Base-by-base conservation (phyloP, 2,888 invertebrate genomes). In the Allolobophora icterica region DNA sequence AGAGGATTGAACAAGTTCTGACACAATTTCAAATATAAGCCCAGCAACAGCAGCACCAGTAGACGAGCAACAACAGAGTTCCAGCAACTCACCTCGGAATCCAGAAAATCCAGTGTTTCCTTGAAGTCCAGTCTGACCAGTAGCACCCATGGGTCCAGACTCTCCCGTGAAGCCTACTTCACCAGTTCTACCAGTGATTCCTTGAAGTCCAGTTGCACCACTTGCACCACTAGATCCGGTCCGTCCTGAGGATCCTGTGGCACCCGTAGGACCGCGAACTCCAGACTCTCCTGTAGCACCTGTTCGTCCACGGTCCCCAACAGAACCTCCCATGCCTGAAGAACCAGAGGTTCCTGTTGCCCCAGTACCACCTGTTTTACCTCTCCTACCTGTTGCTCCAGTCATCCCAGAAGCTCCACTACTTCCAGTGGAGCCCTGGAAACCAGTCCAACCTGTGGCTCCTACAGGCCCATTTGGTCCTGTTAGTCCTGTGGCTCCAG, bases 141-240 rank as follows among this genome's bases (percentile, higher is more conserved):
- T 52, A 71, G 71, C 21, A 42, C 90, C 90, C 30, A 83, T 89
- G 34, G n/a, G 17, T 34, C 91, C 91, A 40, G 90, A 90, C 45
- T n/a, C 40, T 90, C 91, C 91, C n/a, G 91, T 89, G 83, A 42
- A 30, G 19, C 91, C 91, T 8, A 71, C n/a, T 8, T n/a, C 17
- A n/a, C 91, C 91, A 40, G 71, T 83, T 19, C n/a, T 30, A 34
- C 91, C 91, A 38, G 90, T 83, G 19, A 30, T 19, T 17, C 91
- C 91, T 40, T 58, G 83, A 17, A 30, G 0, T 24, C 91, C 91
- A 17, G 19, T 83, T n/a, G 34, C n/a, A 8, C 91, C 91, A 19
- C 33, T 6, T 19, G 4, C 30, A n/a, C 91, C 91, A 30, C 21
- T 90, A 15, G 83, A 11, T 21, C 91, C 91, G 24, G 34, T 84